These are phyloP conservation scores for Belgica antarctica DNA, from an alignment of 2,888 invertebrate genomes.

Conservation along the genomic window DNA sequence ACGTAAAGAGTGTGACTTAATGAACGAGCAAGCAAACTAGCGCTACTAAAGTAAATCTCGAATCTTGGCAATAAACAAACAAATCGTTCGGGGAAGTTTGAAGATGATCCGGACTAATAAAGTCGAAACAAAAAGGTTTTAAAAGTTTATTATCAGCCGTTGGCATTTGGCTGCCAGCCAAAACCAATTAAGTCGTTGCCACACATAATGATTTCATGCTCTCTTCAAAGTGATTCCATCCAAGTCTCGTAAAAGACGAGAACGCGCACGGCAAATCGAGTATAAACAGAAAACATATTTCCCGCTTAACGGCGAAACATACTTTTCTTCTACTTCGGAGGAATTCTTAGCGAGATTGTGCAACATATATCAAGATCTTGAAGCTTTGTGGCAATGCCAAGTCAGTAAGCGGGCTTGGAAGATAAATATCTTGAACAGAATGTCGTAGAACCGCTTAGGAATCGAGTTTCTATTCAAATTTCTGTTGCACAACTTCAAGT, in stretches of 20 bases:
- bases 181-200: slow-evolving; percentile 24
- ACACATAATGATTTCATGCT: slow-evolving; percentile 8
- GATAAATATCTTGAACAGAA: no score
- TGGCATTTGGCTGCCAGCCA: slow-evolving; percentile 26
- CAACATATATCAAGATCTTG: not conserved
- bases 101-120: slow-evolving; percentile 16
- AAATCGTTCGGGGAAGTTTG: not conserved
- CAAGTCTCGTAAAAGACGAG: no score
- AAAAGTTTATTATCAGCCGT: not conserved
- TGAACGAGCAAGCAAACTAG: slow-evolving; percentile 3
- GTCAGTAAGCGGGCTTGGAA: no score
- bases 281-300: slow-evolving; percentile 19
- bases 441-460: no score
- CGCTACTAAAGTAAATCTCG: not conserved
- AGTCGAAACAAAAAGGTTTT: slow-evolving; percentile 10
- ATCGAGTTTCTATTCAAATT: no score
- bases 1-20: not conserved
- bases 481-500: no score
- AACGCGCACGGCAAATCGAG: not conserved
- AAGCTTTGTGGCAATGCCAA: no score
- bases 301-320: slow-evolving; percentile 27
- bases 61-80: not conserved
- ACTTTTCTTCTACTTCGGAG: slow-evolving; percentile 1
- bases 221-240: no score
- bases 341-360: slow-evolving; percentile 24